These are phyloP conservation scores for Cylas formicarius DNA, from an alignment of 1,140 invertebrate species.

Conservation along the genomic window DNA sequence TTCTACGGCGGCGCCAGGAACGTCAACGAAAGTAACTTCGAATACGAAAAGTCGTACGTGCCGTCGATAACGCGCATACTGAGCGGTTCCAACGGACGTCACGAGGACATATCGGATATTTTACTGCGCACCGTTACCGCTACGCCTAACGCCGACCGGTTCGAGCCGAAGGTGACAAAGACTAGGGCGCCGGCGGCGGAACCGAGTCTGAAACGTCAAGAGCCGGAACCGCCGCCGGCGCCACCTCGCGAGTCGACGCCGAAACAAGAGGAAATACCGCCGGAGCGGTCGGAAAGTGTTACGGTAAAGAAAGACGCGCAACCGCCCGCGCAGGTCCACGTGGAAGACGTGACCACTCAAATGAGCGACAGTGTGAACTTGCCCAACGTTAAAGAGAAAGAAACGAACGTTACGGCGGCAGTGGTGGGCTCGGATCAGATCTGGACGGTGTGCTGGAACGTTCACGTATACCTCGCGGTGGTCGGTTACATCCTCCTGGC, in stretches of 20 bases:
- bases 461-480: slow-evolving; percentile 80
- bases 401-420: slow-evolving; percentile 33
- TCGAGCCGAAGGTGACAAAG: slow-evolving; percentile 31
- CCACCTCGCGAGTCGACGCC: slow-evolving; percentile 6
- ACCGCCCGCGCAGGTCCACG: slow-evolving; percentile 19
- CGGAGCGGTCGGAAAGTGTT: slow-evolving; percentile 33
- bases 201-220: slow-evolving; percentile 42
- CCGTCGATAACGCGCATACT: slow-evolving; percentile 69
- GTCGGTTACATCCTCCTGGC: slow-evolving; percentile 74
- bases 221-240: slow-evolving; percentile 36
- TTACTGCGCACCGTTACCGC: slow-evolving; percentile 60
- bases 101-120: slow-evolving; percentile 69
- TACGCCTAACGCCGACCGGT: slow-evolving; percentile 47
- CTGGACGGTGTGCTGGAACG: slow-evolving; percentile 78
- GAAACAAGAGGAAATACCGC: slow-evolving; percentile 13
- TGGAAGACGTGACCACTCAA: slow-evolving; percentile 36
- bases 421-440: slow-evolving; percentile 44
- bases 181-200: slow-evolving; percentile 40
- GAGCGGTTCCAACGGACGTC: slow-evolving; percentile 70
- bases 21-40: slow-evolving; percentile 36
- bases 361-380: slow-evolving; percentile 37
- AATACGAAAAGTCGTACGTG: slow-evolving; percentile 38
- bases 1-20: slow-evolving; percentile 35
- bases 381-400: slow-evolving; percentile 37
- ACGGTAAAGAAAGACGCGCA: slow-evolving; percentile 31